Base-by-base conservation (phyloP, 2,113 vertebrate species). In the Aegotheles bennettii region DNA sequence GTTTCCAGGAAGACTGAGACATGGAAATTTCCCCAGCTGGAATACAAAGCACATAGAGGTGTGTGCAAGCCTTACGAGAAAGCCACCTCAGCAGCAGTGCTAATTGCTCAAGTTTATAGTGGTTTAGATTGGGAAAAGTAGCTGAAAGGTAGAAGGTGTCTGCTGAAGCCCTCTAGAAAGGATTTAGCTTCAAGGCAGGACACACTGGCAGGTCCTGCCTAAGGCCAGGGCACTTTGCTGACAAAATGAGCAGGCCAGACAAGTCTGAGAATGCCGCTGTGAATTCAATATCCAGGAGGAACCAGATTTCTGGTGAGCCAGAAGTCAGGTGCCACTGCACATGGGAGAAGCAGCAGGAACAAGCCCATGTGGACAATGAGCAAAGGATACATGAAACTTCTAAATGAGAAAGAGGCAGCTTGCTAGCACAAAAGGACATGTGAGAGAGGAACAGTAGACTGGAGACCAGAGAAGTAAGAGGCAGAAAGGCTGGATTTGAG, bases 361-460 rank as follows among this genome's bases (percentile, higher is more conserved):
- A 29, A 53, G 63, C 51, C 38, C 38, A 18, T 2, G 48, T 4
- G 17, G 59, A 33, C 25, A 50, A 36, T 0, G 2, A 81, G 57
- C 3, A 4, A 76, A 48, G 81, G 87, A 42, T 18, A 36, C 0
- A 2, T 1, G 68, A 43, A 53, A 65, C 57, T 19, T 8, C 51
- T 1, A 6, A 71, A 16, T 11, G 26, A 26, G n/a, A n/a, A 38
- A 0, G 3, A 26, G 35, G 61, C 23, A 76, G 48, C 17, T 18
- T 19, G 47, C 40, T 28, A 33, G 77, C 50, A 74, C 59, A 61
- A 59, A 82, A 63, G 75, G 89, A 33, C 35, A 10, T 5, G 31
- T 40, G 56, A 29, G 40, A 59, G 11, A 80, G 20, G n/a, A 53
- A 25, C 29, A 2, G 13, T 9, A 59, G 9, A 50, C 19, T 33